Evolutionary conservation across 2,797 vertebrate genomes (phyloP), one percentile per base, ranked within the genome.

Genomic region (Geotrypetes seraphini): DNA sequence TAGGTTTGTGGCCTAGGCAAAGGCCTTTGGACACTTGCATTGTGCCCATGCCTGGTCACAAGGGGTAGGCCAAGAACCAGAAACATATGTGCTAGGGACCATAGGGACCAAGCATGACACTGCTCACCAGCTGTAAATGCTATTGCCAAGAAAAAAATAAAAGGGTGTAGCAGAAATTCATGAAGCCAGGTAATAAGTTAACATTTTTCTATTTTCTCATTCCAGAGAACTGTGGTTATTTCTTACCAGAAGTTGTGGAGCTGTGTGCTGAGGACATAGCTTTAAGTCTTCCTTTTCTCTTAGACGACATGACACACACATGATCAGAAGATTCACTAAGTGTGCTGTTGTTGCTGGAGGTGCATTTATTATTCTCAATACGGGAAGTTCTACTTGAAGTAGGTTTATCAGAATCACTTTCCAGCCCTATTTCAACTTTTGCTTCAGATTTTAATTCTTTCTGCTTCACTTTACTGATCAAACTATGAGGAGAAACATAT

Each of bases 381-480:
- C 66, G 70, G 41, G 72, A 63, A 4, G 70, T 75, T 83, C 81
- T 87, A 63, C 83, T 68, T 55, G 81, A 79, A 71, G 78, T 86
- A 89, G 90, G 79, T 69, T 84, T 91, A 59, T 57, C 21, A 31
- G 66, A 66, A 45, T 80, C 76, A 54, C 79, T 63, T 41, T 76
- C 78, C 11, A 59, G 39, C 33, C 72, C 74, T 19, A 67, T 52
- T 57, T 83, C 75, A 16, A 50, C 46, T 63, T 85, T 81, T 73
- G 78, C 80, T 83, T 88, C 88, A 84, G 86, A 76, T 76, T 87
- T 89, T 3, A 75, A 36, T 28, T 76, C 68, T 63, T 79, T 77
- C 69, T 67, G 72, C 38, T 75, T 79, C 45, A 20, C 47, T 83
- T 66, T 87, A 89, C 69, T 91, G 71, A 65, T 50, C 20, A 82